phyloP scores from a whole-genome alignment of 2,797 vertebrate genomes.

The Sebastolobus altivelis region DNA sequence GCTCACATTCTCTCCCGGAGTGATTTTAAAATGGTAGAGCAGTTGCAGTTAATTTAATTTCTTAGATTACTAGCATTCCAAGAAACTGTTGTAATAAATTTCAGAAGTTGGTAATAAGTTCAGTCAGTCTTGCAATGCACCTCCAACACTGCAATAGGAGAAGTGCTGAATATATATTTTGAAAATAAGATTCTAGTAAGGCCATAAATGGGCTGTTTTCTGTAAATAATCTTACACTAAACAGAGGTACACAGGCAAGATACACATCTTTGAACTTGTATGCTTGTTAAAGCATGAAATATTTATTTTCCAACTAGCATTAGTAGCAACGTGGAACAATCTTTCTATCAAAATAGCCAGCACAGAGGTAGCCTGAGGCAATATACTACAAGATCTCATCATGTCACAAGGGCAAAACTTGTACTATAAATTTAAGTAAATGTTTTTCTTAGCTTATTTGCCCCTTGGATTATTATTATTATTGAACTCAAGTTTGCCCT shows the following conservation, averaged over 20 bases:
- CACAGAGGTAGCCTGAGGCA: conserved; percentile 15
- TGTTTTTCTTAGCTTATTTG: neutral
- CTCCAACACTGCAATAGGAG: neutral
- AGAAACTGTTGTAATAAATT: neutral
- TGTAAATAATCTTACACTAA: neutral
- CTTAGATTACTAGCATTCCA: neutral
- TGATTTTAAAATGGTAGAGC: neutral
- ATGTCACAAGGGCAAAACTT: neutral
- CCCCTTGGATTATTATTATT: neutral
- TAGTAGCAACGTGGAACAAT: neutral
- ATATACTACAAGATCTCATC: neutral
- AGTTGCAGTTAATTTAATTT: neutral
- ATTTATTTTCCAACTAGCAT: neutral
- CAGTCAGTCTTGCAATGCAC: neutral
- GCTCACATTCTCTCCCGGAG: neutral
- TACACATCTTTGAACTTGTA: neutral
- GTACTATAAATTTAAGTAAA: neutral
- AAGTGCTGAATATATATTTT: neutral
- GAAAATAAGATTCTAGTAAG: neutral
- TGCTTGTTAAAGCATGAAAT: neutral
- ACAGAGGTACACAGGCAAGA: neutral
- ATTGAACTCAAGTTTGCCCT: neutral
- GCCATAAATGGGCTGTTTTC: neutral
- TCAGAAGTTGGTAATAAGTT: neutral
- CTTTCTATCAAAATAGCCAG: neutral